Base-by-base conservation (phyloP, 2,113 vertebrate genomes). In the Neolamprologus cancellatus region DNA sequence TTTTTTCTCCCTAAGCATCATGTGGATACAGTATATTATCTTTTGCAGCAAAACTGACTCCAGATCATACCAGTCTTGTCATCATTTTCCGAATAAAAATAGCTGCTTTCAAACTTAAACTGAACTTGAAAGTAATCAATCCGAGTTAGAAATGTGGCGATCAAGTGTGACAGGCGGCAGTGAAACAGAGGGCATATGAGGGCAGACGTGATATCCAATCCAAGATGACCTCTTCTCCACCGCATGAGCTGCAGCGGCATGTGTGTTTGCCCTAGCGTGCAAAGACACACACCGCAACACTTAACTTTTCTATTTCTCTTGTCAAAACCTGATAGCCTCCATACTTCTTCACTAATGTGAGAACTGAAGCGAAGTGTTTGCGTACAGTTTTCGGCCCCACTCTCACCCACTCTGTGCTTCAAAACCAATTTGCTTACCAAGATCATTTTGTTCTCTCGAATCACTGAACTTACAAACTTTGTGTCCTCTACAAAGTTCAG, bases 101-200 rank as follows among this genome's bases (percentile, higher is more conserved):
- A 95, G 81, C 84, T 61, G 25, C 81, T 89, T 84, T 54, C 32
- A 34, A 61, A 82, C 61, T 91, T 92, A 87, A 93, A 88, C 81
- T 93, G 89, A 93, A 92, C 91, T 87, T 88, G 91, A 90, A 91
- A 74, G 81, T 84, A 93, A 95, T 95, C 94, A 94, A 91, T 96
- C 84, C 50, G 90, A 91, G 87, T 85, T 85, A 84, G 85, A 91
- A 92, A 87, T 87, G 84, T 88, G 81, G 84, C 88, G 85, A 94
- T 91, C 78, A 55, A 91, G 82, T 90, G 87, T 91, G 93, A 91
- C 91, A 91, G 91, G 90, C 82, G 66, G 89, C 84, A 87, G 86
- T 66, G 89, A 79, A 90, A 92, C 90, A 94, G 89, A 95, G 93
- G 94, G 86, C 92, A 85, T 34, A 80, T 78, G 89, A 89, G 93